A percentile compares a stretch with the other conserved stretches of the same genome.
These are phyloP conservation scores for Athripsodes cinereus DNA, from an alignment of 2,888 invertebrate genomes.

Conservation along the genomic window DNA sequence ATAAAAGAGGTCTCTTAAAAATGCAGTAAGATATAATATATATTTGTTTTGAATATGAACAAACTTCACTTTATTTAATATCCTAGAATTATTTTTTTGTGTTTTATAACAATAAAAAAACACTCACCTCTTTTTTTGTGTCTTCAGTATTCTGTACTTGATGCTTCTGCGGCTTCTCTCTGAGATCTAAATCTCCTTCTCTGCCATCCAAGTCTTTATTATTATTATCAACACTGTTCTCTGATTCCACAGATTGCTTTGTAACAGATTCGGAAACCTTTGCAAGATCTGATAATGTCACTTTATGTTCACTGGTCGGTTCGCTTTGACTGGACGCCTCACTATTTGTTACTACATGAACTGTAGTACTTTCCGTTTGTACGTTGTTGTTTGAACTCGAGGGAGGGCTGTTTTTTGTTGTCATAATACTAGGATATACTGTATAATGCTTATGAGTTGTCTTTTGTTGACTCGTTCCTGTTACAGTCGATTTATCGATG, in stretches of 20 bases:
- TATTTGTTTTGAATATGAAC: too few relatives aligned
- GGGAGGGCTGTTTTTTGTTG: slow-evolving; percentile 46
- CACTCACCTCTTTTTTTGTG: slow-evolving; percentile 51
- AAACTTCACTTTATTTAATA: too few relatives aligned
- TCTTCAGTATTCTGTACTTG: slow-evolving; percentile 51
- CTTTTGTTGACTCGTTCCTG: slow-evolving; percentile 27
- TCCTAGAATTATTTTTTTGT: too few relatives aligned
- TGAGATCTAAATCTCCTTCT: slow-evolving; percentile 46
- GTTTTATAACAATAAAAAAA: slow-evolving; percentile 28
- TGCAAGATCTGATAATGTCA: slow-evolving; percentile 38
- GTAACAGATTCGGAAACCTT: slow-evolving; percentile 39
- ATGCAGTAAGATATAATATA: too few relatives aligned
- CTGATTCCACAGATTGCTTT: slow-evolving; percentile 32
- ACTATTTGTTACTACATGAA: slow-evolving; percentile 1
- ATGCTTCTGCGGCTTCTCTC: slow-evolving; percentile 43
- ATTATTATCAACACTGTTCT: slow-evolving; percentile 28
- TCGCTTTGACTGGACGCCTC: slow-evolving; percentile 32
- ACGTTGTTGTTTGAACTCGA: slow-evolving; percentile 47
- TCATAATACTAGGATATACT: slow-evolving; percentile 43
- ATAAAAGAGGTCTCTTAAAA: too few relatives aligned
- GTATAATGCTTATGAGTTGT: slow-evolving; percentile 51
- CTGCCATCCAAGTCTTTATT: slow-evolving; percentile 45
- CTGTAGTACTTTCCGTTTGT: slow-evolving; percentile 32
- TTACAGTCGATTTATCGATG: slow-evolving; percentile 36
- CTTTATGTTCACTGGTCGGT: slow-evolving; percentile 32